These are phyloP conservation scores for Pseudochirops corinnae DNA, from an alignment of 2,797 vertebrate genomes.

Conservation along the genomic window DNA sequence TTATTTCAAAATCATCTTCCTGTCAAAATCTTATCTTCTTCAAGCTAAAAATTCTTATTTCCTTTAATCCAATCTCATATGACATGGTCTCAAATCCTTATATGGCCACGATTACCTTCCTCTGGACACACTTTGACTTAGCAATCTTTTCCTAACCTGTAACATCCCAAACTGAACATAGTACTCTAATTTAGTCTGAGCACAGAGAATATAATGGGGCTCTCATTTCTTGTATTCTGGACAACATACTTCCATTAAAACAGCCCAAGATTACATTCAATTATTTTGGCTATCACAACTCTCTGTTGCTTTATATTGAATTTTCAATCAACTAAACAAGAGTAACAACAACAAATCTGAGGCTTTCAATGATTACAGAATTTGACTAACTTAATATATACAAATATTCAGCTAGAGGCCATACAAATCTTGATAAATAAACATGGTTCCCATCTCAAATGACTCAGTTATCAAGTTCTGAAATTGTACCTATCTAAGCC, in stretches of 20 bases:
- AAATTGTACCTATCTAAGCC: background rate
- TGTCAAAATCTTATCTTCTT: background rate
- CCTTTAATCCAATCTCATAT: background rate
- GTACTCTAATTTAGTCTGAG: background rate
- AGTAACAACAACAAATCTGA: slow-evolving; percentile 20
- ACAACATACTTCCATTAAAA: background rate
- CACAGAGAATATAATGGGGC: background rate
- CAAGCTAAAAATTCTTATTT: background rate
- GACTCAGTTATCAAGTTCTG: slow-evolving; percentile 9
- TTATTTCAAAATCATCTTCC: background rate
- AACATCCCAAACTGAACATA: background rate
- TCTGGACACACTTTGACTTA: background rate
- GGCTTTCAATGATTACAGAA: slow-evolving; percentile 5
- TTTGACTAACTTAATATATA: slow-evolving; percentile 17
- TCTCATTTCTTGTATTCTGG: background rate
- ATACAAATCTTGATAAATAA: background rate
- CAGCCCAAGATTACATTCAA: background rate
- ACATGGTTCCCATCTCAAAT: background rate
- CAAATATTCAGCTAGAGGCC: slow-evolving; percentile 23
- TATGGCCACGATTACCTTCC: background rate
- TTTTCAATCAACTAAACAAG: slow-evolving; percentile 1
- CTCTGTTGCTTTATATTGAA: background rate
- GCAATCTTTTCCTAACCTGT: background rate
- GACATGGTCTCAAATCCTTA: background rate
- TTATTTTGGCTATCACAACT: slow-evolving; percentile 10